Evolutionary conservation across 2,113 vertebrate species (phyloP).

Genomic region (Ginglymostoma cirratum): DNA sequence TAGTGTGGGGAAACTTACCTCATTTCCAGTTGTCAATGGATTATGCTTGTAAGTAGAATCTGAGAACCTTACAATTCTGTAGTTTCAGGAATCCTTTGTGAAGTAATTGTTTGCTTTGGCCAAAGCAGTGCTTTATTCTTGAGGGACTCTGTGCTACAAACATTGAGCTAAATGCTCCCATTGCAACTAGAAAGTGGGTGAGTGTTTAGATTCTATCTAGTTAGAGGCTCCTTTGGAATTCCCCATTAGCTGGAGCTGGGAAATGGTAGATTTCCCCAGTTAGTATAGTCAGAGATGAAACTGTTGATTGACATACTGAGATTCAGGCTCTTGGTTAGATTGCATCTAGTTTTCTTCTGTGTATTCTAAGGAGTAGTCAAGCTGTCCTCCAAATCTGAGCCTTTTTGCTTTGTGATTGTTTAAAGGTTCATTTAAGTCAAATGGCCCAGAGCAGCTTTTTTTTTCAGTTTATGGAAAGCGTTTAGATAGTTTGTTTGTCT

Average conservation of each 20-base stretch:
- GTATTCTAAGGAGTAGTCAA: not conserved
- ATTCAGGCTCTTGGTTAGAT: not conserved
- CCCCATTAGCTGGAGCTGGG: constrained; percentile 23
- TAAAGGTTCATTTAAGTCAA: constrained; percentile 36
- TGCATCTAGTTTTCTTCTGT: constrained; percentile 14
- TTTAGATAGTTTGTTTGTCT: not conserved
- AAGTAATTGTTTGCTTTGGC: constrained; percentile 29
- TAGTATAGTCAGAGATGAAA: constrained; percentile 23
- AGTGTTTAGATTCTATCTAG: constrained; percentile 27
- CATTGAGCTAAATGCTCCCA: constrained; percentile 35
- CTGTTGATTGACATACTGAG: constrained; percentile 28
- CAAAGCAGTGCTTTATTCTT: not conserved
- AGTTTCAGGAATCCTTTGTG: not conserved
- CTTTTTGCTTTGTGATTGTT: constrained; percentile 27
- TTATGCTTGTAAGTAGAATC: constrained; percentile 4
- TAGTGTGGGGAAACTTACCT: not conserved
- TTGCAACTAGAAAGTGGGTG: constrained; percentile 18
- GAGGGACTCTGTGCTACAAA: not conserved
- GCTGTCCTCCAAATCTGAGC: constrained; percentile 1
- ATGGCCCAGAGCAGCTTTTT: constrained; percentile 27
- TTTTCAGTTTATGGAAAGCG: constrained; percentile 16
- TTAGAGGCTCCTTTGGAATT: constrained; percentile 18
- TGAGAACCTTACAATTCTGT: constrained; percentile 26
- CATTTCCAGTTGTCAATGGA: constrained; percentile 26
- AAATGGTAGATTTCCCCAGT: constrained; percentile 37